Conservation (phyloP, 2,113 vertebrate genomes). For the Danio rerio region GRCz12tu NC_133191.1:14365001-14365500, state of each 20-base stretch:
- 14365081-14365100: constrained; percentile 81
- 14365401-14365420: constrained; percentile 32
- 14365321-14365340: not conserved
- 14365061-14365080: not conserved
- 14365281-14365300: constrained; percentile 78
- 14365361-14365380: constrained; percentile 2
- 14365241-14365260: constrained; percentile 85
- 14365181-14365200: constrained; percentile 85
- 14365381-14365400: not conserved
- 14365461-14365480: not conserved
- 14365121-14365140: constrained; percentile 87
- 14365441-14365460: not conserved
- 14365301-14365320: not conserved
- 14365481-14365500: not conserved
- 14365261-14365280: constrained; percentile 88
- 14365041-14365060: not conserved
- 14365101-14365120: constrained; percentile 82
- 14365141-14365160: constrained; percentile 76
- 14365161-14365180: constrained; percentile 79
- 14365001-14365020: not conserved
- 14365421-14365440: constrained; percentile 24
- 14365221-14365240: constrained; percentile 76
- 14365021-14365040: not conserved
- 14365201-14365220: constrained; percentile 77
- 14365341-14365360: not conserved